Evolutionary conservation across 2,888 invertebrate species (phyloP).

Genomic region (Dioctria rufipes): DNA sequence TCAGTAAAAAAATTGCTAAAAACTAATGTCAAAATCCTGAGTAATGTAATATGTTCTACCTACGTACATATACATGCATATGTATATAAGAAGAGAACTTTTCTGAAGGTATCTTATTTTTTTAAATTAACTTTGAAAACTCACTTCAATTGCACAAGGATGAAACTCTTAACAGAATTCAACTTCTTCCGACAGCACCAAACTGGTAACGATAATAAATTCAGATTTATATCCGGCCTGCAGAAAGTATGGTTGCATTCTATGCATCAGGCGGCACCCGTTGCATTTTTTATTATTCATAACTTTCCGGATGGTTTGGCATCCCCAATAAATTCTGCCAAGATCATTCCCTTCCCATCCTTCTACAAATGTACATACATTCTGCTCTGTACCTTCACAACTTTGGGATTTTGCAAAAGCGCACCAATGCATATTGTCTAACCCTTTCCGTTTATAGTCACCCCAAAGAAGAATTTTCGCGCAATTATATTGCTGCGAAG

Average conservation of each 20-base stretch:
- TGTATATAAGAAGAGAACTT: no score
- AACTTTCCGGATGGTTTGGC: conserved; percentile 55
- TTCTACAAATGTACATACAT: no score
- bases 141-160: background rate
- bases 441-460: conserved; percentile 48
- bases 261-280: conserved; percentile 12
- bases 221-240: conserved; percentile 23
- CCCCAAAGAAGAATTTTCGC: conserved; percentile 44
- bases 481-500: conserved; percentile 45
- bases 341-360: background rate
- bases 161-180: background rate
- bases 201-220: conserved; percentile 1
- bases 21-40: no score
- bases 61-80: no score
- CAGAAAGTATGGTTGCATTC: background rate
- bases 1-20: no score
- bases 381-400: background rate
- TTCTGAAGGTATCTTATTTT: no score
- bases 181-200: conserved; percentile 12
- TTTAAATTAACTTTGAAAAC: background rate
- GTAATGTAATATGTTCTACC: no score
- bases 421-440: conserved; percentile 44
- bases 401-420: background rate
- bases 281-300: conserved; percentile 53
- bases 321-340: conserved; percentile 49